Evolutionary conservation across 2,888 invertebrate genomes (phyloP), one percentile per base, ranked within the genome.

Genomic region (Agriopis leucophaearia): DNA sequence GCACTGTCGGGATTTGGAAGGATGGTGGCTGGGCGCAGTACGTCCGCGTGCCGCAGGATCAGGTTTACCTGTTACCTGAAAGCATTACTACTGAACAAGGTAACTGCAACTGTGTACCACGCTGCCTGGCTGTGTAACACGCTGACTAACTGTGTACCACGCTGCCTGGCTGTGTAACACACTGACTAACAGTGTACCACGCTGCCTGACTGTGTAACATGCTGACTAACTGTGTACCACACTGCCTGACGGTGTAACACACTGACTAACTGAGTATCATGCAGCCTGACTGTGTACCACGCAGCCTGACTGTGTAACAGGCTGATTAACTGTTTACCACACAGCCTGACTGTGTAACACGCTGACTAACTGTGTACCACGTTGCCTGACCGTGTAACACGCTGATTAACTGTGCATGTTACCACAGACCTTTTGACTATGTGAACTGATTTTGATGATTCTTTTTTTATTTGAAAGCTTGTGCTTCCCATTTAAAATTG

Each of bases 1-100:
- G 89, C 72, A 96, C 96, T 0, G 88, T 96, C 0, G 96, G 97
- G 0, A 96, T 96, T 59, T 95, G 87, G 82, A 87, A 84, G 40
- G 90, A 96, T 70, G 96, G 96, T 0, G 96, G 96, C 27, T 96
- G 96, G 96, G 95, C 96, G 0, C 94, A 96, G 70, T 96, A 95
- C 77, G 94, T 91, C n/a, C 56, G 91, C 16, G 95, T 94, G 0
- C 96, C 96, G 0, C 95, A 95, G 63, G 84, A 83, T 0, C 96
- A 96, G 84, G 95, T 96, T 2, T 95, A 90, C 74, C 89, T 89
- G n/a, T 69, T 96, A 35, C 95, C 95, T 0, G 94, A 94, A 3
- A 87, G 81, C 0, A 94, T 96, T 35, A 92, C 95, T 2, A 90
- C 95, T 5, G 92, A 95, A 76, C 95, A 95, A 89, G 96, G 96